These are phyloP conservation scores for Himalopsyche kuldschensis DNA, from an alignment of 2,888 invertebrate genomes.

Conservation along the genomic window DNA sequence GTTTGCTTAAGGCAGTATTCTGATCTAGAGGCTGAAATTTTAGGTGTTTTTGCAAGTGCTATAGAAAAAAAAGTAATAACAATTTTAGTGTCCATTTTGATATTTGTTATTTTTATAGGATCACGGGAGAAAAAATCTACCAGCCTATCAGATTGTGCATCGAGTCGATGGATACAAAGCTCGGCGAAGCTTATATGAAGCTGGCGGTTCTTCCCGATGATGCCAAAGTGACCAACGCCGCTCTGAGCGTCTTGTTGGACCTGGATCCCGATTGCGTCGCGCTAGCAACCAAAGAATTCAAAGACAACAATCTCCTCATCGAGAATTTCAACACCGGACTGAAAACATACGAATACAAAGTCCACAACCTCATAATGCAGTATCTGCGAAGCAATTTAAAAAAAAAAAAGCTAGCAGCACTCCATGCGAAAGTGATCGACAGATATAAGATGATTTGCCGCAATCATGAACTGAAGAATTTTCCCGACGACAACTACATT, in stretches of 20 bases:
- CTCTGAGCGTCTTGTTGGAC: slow-evolving; percentile 54
- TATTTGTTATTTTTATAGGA: slow-evolving; percentile 6
- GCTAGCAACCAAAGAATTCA: slow-evolving; percentile 64
- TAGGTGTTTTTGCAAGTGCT: too few relatives aligned
- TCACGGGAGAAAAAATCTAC: not conserved
- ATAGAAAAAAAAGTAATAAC: too few relatives aligned
- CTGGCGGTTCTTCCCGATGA: slow-evolving; percentile 70
- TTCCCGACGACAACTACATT: slow-evolving; percentile 73
- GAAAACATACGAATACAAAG: slow-evolving; percentile 67
- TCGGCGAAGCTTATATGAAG: slow-evolving; percentile 59
- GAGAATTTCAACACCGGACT: slow-evolving; percentile 64
- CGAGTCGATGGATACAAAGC: slow-evolving; percentile 56
- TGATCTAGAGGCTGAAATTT: too few relatives aligned
- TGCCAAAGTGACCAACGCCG: slow-evolving; percentile 66
- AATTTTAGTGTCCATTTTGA: too few relatives aligned
- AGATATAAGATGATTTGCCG: slow-evolving; percentile 60
- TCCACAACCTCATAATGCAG: slow-evolving; percentile 69
- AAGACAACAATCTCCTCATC: slow-evolving; percentile 68
- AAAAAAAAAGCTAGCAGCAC: slow-evolving; percentile 50
- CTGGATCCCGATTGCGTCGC: slow-evolving; percentile 56
- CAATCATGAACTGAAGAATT: slow-evolving; percentile 56
- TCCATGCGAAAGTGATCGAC: slow-evolving; percentile 63
- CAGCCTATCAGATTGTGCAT: slow-evolving; percentile 60
- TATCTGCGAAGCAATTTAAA: slow-evolving; percentile 59
- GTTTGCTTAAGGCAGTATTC: too few relatives aligned